These are phyloP conservation scores for Platyrinchus mystaceus DNA, from an alignment of 2,797 vertebrate species.

Conservation along the genomic window DNA sequence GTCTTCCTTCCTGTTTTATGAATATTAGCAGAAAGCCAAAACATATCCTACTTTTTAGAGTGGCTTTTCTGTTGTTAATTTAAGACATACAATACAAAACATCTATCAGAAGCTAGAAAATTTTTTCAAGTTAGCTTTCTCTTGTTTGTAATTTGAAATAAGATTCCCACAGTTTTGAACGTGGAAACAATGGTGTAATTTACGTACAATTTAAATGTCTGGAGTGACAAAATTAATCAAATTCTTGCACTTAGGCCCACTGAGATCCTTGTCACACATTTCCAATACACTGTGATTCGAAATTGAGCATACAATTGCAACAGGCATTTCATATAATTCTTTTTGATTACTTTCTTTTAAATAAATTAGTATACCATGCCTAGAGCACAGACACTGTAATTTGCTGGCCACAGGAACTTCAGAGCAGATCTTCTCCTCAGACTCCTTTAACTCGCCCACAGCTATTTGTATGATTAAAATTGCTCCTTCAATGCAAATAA, in stretches of 20 bases:
- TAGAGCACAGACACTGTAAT: background rate
- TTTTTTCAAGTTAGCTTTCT: conserved; percentile 31
- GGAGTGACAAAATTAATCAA: background rate
- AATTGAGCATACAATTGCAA: background rate
- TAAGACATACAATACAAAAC: background rate
- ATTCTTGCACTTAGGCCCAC: background rate
- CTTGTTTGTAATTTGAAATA: background rate
- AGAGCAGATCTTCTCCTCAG: background rate
- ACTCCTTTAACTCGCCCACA: background rate
- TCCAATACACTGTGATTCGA: background rate
- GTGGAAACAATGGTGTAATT: conserved; percentile 18
- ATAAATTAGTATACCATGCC: background rate
- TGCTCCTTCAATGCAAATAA: background rate
- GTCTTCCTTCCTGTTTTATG: background rate
- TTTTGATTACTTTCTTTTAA: background rate
- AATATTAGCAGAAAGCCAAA: background rate
- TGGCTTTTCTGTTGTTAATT: conserved; percentile 19
- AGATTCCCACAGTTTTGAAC: conserved; percentile 8
- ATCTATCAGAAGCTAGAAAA: conserved; percentile 33
- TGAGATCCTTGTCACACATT: background rate
- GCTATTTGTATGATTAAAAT: background rate
- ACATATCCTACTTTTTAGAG: background rate
- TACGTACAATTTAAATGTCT: background rate
- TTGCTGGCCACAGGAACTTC: background rate
- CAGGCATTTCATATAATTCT: background rate